Percentiles rank a stretch among this genome's conserved stretches.
Conservation (phyloP, 2,797 vertebrate species). For the Peromyscus melanophrys region DNA sequence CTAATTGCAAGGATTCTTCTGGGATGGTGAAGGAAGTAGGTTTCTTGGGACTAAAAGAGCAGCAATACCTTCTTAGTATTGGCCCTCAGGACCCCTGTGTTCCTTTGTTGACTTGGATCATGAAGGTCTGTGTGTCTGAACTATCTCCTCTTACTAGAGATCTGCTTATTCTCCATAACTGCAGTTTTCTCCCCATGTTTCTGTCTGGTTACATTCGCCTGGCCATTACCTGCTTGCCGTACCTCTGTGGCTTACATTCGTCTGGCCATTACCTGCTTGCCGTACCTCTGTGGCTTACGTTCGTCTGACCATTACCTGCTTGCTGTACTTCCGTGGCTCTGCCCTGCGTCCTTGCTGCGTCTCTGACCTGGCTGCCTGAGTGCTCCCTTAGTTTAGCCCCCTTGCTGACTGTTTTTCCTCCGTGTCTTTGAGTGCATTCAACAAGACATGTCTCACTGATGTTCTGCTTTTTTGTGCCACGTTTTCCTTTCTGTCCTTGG, state of each 20-base stretch:
- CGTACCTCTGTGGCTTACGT: background rate
- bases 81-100: background rate
- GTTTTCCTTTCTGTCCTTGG: background rate
- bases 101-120: background rate
- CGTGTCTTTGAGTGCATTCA: background rate
- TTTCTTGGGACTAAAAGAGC: background rate
- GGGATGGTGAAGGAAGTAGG: background rate
- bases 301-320: background rate
- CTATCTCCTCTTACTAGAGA: background rate
- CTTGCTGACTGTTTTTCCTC: background rate
- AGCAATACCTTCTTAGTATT: background rate
- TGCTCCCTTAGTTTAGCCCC: background rate
- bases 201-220: background rate
- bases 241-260: background rate
- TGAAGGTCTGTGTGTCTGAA: background rate
- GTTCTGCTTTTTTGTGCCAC: background rate
- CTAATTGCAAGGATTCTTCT: slow-evolving; percentile 3
- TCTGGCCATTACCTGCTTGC: no score
- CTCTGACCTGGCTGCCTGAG: background rate
- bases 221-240: background rate
- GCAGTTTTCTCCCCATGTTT: background rate
- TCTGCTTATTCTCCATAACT: background rate
- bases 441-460: background rate
- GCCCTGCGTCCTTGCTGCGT: background rate
- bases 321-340: background rate